Percentiles rank a stretch among this genome's conserved stretches.
phyloP scores from a whole-genome alignment of 2,113 vertebrate species.

The Blennius ocellaris region DNA sequence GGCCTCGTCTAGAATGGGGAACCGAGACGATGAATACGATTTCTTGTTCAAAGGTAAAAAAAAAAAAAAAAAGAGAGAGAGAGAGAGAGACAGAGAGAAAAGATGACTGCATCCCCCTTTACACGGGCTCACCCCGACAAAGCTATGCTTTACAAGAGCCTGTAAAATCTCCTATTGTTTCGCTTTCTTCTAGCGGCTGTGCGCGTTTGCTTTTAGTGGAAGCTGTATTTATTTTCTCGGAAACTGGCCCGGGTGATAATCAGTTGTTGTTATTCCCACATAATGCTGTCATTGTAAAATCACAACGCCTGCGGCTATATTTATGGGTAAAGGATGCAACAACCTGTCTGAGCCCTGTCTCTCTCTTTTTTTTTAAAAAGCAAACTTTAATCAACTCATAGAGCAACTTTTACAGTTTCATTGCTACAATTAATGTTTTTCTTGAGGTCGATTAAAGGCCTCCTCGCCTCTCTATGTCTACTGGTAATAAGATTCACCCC shows the following conservation, averaged over 20 bases:
- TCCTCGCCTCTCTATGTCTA: slow-evolving; percentile 33
- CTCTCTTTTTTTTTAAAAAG: slow-evolving; percentile 11
- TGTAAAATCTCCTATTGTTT: slow-evolving; percentile 42
- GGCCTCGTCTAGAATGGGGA: slow-evolving; percentile 86
- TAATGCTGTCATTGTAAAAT: slow-evolving; percentile 69
- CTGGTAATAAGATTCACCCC: slow-evolving; percentile 44
- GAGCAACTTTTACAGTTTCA: not conserved
- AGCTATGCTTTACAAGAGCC: slow-evolving; percentile 25
- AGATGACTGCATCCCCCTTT: slow-evolving; percentile 68
- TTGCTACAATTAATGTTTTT: slow-evolving; percentile 19
- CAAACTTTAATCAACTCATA: slow-evolving; percentile 57
- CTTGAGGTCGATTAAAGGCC: slow-evolving; percentile 43
- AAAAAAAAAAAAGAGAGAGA: slow-evolving; percentile 14
- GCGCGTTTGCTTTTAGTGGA: slow-evolving; percentile 18
- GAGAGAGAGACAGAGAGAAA: too few relatives aligned
- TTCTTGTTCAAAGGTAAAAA: slow-evolving; percentile 89
- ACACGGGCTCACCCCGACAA: slow-evolving; percentile 37
- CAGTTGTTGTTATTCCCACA: slow-evolving; percentile 55
- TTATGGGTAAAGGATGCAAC: slow-evolving; percentile 66
- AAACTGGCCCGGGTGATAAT: slow-evolving; percentile 47
- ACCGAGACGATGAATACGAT: slow-evolving; percentile 90
- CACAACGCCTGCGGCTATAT: slow-evolving; percentile 69
- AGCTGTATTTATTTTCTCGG: not conserved
- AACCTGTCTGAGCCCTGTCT: slow-evolving; percentile 39
- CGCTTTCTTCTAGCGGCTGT: slow-evolving; percentile 2